Evolutionary conservation across 2,797 vertebrate species (phyloP).

Genomic region (Masticophis lateralis): DNA sequence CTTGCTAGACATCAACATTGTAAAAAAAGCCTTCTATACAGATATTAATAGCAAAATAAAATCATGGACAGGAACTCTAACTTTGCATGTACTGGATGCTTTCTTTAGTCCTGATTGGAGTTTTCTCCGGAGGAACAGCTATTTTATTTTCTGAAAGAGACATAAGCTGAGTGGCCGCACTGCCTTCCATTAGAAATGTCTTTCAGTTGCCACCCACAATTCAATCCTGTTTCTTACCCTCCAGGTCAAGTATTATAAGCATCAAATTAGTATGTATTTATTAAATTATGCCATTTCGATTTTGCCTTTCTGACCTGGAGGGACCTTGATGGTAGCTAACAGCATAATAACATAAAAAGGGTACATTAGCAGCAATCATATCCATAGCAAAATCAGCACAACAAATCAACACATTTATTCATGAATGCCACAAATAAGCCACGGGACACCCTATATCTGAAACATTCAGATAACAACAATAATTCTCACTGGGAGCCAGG

Average conservation of each 20-base stretch:
- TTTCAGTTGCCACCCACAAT: neutral
- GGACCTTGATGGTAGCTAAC: neutral
- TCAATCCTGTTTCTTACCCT: neutral
- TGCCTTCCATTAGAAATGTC: neutral
- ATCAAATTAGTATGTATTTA: neutral
- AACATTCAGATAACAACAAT: neutral
- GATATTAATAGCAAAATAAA: neutral
- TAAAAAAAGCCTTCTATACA: neutral
- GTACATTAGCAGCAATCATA: neutral
- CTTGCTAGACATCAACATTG: neutral
- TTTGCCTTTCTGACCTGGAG: slow-evolving; percentile 16
- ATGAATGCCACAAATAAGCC: neutral
- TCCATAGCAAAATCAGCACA: neutral
- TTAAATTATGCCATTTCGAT: neutral
- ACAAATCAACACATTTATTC: neutral
- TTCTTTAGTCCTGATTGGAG: neutral
- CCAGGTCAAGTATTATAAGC: neutral
- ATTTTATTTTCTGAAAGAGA: neutral
- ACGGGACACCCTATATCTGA: neutral
- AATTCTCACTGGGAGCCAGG: no score
- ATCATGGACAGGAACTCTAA: neutral
- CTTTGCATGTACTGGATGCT: no score
- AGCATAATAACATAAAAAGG: neutral
- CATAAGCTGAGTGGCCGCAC: neutral
- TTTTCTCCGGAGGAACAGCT: neutral